Evolutionary conservation across 2,888 invertebrate species (phyloP), one percentile per base, ranked within the genome.

Genomic region (Ptycholaimellus sp.): DNA sequence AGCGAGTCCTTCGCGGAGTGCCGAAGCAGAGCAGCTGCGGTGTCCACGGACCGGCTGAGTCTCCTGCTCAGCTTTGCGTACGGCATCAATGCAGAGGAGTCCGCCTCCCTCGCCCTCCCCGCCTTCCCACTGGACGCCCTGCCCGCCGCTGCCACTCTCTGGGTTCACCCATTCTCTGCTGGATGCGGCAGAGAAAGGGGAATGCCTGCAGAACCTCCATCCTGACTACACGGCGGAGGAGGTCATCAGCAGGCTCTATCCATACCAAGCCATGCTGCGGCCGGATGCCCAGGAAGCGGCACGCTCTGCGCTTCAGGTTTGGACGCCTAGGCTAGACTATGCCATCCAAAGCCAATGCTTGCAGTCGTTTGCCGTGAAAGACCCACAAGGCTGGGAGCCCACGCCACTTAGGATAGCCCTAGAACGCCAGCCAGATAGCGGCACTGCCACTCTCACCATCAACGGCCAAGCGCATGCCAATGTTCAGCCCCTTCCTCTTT

Each of bases 91-190:
- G 41, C 74, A 16, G 71, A 73, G 5, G 82, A 82, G 58, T 69
- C 76, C 32, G 56, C 63, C 3, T 55, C 63, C 40, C 65, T 81
- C 38, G 74, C 73, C 38, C 61, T 90, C 39, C 83, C 83, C 0
- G 81, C 85, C 62, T 85, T 87, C 58, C 87, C 90, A 0, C 58
- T 82, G 2, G 80, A 82, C 52, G 79, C 73, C 60, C 59, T 85
- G 34, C 60, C 64, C 1, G 57, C 68, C 4, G 71, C 72, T 22
- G 74, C 73, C 3, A 59, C 64, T 42, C 69, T 80, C 42, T 51
- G 79, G 69, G 78, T 71, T 35, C 11, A 19, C 17, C 3, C 2
- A 50, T 36, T 49, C 40, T 33, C 29, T 50, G 5, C n/a, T n/a
- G n/a, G n/a, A n/a, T n/a, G n/a, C n/a, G n/a, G n/a, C n/a, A n/a